Evolutionary conservation across 1,140 invertebrate species (phyloP).

Genomic region (Eupristina koningsbergeri): DNA sequence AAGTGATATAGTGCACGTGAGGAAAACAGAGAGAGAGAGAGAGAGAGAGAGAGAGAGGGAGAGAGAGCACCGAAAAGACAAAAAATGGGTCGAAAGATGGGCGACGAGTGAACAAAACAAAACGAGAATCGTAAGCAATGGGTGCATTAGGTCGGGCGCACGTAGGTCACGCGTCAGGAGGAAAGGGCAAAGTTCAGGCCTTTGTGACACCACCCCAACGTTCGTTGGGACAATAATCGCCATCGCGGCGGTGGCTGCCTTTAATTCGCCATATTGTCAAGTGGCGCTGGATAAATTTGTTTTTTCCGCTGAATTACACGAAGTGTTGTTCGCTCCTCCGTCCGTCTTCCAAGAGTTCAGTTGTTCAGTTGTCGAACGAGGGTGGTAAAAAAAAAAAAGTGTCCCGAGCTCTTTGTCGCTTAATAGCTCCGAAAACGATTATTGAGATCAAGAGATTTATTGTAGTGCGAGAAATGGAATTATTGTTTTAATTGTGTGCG

Average conservation of each 20-base stretch:
- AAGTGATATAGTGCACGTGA: not conserved
- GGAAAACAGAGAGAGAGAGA: not conserved
- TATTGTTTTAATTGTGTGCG: conserved; percentile 12
- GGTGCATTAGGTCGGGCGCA: conserved; percentile 31
- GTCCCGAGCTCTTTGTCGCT: not conserved
- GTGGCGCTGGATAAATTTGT: conserved; percentile 59
- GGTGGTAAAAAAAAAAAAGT: not conserved
- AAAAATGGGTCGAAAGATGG: too few species aligned
- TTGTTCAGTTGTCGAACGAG: conserved; percentile 31
- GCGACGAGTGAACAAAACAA: conserved; percentile 44
- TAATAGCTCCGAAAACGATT: not conserved
- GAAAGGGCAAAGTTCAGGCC: conserved; percentile 45
- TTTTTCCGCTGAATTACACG: conserved; percentile 59
- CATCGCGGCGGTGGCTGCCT: not conserved
- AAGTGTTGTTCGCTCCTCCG: too few species aligned
- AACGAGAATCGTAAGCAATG: not conserved
- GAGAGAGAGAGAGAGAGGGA: not conserved
- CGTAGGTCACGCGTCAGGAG: not conserved
- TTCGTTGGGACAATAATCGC: too few species aligned
- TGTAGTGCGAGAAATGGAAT: not conserved
- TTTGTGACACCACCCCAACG: conserved; percentile 36
- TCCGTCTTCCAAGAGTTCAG: not conserved
- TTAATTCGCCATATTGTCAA: conserved; percentile 62
- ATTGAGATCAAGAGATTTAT: conserved; percentile 27
- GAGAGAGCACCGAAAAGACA: not conserved